Conservation (phyloP, 2,113 vertebrate species). For the Nibea albiflora region DNA sequence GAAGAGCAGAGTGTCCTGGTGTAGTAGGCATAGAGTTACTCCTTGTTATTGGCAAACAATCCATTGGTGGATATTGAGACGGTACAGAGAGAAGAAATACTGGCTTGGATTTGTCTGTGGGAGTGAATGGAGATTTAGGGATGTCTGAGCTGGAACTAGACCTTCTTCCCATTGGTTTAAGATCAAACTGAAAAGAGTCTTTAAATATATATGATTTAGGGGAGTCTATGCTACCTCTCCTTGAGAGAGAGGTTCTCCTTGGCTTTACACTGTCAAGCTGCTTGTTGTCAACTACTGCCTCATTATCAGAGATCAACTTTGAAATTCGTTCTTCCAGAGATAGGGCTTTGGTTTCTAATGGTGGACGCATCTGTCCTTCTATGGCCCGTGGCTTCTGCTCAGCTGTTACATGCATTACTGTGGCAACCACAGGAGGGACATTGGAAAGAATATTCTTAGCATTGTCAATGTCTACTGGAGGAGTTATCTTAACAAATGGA, state of each 20-base stretch:
- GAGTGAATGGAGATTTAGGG: slow-evolving; percentile 98
- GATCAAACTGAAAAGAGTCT: slow-evolving; percentile 99
- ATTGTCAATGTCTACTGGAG: slow-evolving; percentile 87
- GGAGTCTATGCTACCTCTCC: slow-evolving; percentile 97
- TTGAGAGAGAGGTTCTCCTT: slow-evolving; percentile 95
- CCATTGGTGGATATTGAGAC: slow-evolving; percentile 88
- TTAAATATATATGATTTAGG: slow-evolving; percentile 99
- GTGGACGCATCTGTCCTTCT: slow-evolving; percentile 91
- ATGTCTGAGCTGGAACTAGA: slow-evolving; percentile 98
- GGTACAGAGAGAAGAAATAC: slow-evolving; percentile 97
- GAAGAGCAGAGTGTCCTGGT: slow-evolving; percentile 91
- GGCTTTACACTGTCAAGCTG: slow-evolving; percentile 99
- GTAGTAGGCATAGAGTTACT: slow-evolving; percentile 98
- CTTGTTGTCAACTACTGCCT: slow-evolving; percentile 97
- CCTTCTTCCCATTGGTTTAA: slow-evolving; percentile 94
- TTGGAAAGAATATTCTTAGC: slow-evolving; percentile 80
- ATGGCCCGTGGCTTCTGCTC: slow-evolving; percentile 82
- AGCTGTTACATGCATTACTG: slow-evolving; percentile 84
- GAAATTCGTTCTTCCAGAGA: slow-evolving; percentile 96
- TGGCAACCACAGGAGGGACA: slow-evolving; percentile 78
- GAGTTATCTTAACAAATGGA: slow-evolving; percentile 89
- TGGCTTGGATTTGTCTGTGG: slow-evolving; percentile 96
- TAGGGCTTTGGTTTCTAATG: slow-evolving; percentile 92
- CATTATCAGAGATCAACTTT: slow-evolving; percentile 98
- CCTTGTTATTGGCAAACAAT: slow-evolving; percentile 97